A percentile compares a stretch with the other conserved stretches of the same genome.
Conservation (phyloP, 92 coral and sea anemone genomes). For the Metridium senile region DNA sequence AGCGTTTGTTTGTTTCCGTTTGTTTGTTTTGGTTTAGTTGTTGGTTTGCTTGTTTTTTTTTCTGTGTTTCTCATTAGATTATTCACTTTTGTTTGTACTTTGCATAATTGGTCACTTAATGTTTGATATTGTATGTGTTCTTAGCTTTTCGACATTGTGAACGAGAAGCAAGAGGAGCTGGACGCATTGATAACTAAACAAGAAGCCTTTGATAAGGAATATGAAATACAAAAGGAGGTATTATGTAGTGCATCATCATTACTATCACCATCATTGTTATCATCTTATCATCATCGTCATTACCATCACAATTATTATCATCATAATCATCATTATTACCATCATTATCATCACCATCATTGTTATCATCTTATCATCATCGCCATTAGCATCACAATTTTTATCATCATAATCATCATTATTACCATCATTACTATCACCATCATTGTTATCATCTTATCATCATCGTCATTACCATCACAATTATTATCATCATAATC, state of each 20-base stretch:
- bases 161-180: slow-evolving; percentile 4
- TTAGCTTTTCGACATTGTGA: background rate
- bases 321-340: too few species aligned
- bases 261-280: background rate
- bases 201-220: background rate
- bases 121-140: too few species aligned
- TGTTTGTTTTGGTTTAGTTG: background rate
- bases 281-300: too few species aligned
- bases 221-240: background rate
- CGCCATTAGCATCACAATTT: too few species aligned
- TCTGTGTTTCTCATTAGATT: too few species aligned
- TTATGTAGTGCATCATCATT: background rate
- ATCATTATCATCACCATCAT: too few species aligned
- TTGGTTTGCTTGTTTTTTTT: background rate
- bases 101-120: too few species aligned
- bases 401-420: too few species aligned
- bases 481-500: too few species aligned
- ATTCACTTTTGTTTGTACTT: too few species aligned
- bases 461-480: too few species aligned
- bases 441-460: background rate
- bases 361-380: background rate
- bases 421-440: background rate
- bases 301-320: too few species aligned
- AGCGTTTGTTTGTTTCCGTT: background rate
- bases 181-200: background rate